Conservation (phyloP, 2,888 invertebrate species). For the Margaritifera margaritifera region DNA sequence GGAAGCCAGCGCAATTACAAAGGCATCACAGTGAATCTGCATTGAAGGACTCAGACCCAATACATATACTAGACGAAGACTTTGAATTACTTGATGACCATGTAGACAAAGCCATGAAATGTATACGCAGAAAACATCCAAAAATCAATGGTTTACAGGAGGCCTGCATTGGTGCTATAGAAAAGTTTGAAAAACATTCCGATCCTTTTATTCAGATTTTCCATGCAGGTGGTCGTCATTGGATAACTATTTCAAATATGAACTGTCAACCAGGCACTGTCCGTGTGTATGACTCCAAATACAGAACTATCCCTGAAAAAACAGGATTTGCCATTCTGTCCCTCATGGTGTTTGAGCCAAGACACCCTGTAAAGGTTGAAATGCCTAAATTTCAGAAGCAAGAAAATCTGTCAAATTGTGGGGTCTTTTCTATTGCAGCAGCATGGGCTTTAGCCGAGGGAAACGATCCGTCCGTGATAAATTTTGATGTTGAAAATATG, state of each 20-base stretch:
- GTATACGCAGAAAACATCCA: slow-evolving; percentile 22
- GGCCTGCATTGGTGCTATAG: slow-evolving; percentile 24
- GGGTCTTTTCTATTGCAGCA: slow-evolving; percentile 41
- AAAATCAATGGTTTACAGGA: slow-evolving; percentile 34
- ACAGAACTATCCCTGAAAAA: slow-evolving; percentile 16
- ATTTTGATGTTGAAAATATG: slow-evolving; percentile 28
- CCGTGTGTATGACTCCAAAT: slow-evolving; percentile 36
- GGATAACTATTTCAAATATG: slow-evolving; percentile 36
- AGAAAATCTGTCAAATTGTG: slow-evolving; percentile 33
- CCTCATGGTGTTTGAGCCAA: slow-evolving; percentile 8
- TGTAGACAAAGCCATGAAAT: slow-evolving; percentile 30
- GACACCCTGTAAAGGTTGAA: slow-evolving; percentile 18
- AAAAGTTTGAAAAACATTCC: slow-evolving; percentile 8
- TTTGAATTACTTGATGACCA: slow-evolving; percentile 31
- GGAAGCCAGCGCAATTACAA: too few relatives aligned
- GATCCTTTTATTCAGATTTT: slow-evolving; percentile 36
- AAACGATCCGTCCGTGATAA: slow-evolving; percentile 31
- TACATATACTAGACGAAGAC: slow-evolving; percentile 9
- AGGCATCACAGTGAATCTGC: too few relatives aligned
- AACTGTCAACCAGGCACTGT: slow-evolving; percentile 19
- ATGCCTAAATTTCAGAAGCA: slow-evolving; percentile 39
- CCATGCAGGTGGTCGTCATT: slow-evolving; percentile 33
- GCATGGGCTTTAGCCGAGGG: slow-evolving; percentile 30
- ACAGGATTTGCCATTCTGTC: slow-evolving; percentile 10
- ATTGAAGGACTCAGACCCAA: too few relatives aligned